A percentile compares a stretch with the other conserved stretches of the same genome.
Evolutionary conservation across 2,797 vertebrate genomes (phyloP).

Genomic region (Alcedo atthis): DNA sequence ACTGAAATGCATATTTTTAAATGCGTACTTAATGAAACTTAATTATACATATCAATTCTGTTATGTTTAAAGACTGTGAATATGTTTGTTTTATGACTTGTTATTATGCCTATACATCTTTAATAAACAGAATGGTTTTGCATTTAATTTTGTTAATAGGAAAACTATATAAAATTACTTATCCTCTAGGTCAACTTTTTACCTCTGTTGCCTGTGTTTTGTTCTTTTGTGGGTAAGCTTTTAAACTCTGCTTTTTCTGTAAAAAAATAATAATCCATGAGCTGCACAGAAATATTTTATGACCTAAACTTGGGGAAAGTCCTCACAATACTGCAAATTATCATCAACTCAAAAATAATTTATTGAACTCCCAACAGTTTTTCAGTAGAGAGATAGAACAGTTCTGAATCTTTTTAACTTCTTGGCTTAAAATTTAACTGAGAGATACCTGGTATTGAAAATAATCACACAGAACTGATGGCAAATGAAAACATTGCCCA

Average conservation of each 20-base stretch:
- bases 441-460: not conserved
- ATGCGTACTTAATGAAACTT: slow-evolving; percentile 59
- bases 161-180: slow-evolving; percentile 12
- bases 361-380: not conserved
- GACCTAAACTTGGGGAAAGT: not conserved
- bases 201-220: slow-evolving; percentile 27
- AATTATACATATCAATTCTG: slow-evolving; percentile 60
- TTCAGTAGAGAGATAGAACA: not conserved
- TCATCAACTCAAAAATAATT: not conserved
- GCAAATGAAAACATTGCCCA: not conserved
- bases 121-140: slow-evolving; percentile 66
- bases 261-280: not conserved
- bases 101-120: slow-evolving; percentile 47
- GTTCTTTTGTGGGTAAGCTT: slow-evolving; percentile 19
- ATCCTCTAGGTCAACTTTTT: slow-evolving; percentile 24
- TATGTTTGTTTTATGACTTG: slow-evolving; percentile 48
- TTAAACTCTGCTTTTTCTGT: slow-evolving; percentile 30
- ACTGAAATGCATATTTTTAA: slow-evolving; percentile 59
- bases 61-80: slow-evolving; percentile 59
- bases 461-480: not conserved
- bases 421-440: not conserved
- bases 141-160: slow-evolving; percentile 46
- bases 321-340: not conserved
- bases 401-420: not conserved
- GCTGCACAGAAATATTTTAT: not conserved